Evolutionary conservation across 2,113 vertebrate species (phyloP).

Genomic region (Nanorana parkeri): DNA sequence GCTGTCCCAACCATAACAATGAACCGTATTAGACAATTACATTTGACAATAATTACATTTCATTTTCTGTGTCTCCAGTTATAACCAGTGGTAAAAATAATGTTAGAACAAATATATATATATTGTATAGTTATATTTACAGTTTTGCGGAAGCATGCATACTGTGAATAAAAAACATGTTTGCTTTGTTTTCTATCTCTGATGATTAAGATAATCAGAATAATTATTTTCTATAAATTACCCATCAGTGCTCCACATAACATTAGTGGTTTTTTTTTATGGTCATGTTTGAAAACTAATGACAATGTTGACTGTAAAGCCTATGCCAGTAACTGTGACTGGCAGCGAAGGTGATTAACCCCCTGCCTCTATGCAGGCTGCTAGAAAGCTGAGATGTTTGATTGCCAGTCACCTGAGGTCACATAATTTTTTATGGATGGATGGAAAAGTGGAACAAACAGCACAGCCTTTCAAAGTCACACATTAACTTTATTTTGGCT

Average conservation of each 20-base stretch:
- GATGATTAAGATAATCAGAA: not conserved
- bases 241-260: not conserved
- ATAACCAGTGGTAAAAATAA: too few species aligned
- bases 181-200: too few species aligned
- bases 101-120: too few species aligned
- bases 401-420: constrained; percentile 42
- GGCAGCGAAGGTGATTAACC: constrained; percentile 41
- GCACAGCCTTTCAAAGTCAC: constrained; percentile 44
- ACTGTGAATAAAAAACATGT: too few species aligned
- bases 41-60: too few species aligned
- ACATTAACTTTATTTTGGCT: constrained; percentile 49
- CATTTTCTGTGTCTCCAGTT: too few species aligned
- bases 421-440: constrained; percentile 46
- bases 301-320: constrained; percentile 12
- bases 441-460: constrained; percentile 37
- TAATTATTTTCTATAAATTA: not conserved
- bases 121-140: too few species aligned
- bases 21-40: too few species aligned
- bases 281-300: not conserved
- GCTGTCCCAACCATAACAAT: too few species aligned
- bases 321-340: constrained; percentile 16
- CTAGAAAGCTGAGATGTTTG: constrained; percentile 24
- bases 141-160: too few species aligned
- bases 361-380: constrained; percentile 29
- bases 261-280: not conserved